Base-by-base conservation (phyloP, 2,888 invertebrate genomes). In the Entomobrya multifasciata region DNA sequence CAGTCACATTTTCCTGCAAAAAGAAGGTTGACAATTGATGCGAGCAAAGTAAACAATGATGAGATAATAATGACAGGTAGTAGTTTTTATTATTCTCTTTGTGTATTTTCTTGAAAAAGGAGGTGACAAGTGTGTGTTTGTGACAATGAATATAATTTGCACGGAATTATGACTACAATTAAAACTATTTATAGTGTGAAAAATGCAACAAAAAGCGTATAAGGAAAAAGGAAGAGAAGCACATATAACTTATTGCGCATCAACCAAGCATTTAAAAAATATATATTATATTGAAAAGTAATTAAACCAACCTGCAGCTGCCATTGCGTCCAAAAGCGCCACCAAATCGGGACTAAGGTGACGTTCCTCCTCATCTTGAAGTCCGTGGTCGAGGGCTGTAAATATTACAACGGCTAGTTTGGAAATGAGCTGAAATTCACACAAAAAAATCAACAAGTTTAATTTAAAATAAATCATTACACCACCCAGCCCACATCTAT, bases 331-430 rank as follows among this genome's bases (percentile, higher is more conserved):
- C 92, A 98, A 96, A 81, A 98, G 95, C 78, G 95, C 94, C 93
- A 97, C 97, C 90, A 98, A 94, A 92, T 97, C 96, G 15, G 95
- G 95, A 91, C 96, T 96, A 91, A 98, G 95, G 91, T 95, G 95
- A 91, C 96, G 94, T 93, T 98, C 98, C 93, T 98, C 97, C 89
- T 96, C 96, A 91, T 96, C 96, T 60, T 95, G 95, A 92, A 96
- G 94, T 90, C 97, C 96, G 93, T 96, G 97, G 93, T 98, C 98
- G 93, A 98, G 94, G 52, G 98, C 97, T 91, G 95, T 95, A 93
- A 97, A 98, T 91, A 98, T 95, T 91, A 96, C 95, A 91, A 96
- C 94, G 62, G 98, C 98, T 92, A 98, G 93, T 91, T 95, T 95
- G 89, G 95, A 95, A 91, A 97, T 94, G 92, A 96, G 94, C 97